Percentiles rank a stretch among this genome's conserved stretches.
Evolutionary conservation across 2,113 vertebrate genomes (phyloP).

Genomic region (Halcyon senegalensis): DNA sequence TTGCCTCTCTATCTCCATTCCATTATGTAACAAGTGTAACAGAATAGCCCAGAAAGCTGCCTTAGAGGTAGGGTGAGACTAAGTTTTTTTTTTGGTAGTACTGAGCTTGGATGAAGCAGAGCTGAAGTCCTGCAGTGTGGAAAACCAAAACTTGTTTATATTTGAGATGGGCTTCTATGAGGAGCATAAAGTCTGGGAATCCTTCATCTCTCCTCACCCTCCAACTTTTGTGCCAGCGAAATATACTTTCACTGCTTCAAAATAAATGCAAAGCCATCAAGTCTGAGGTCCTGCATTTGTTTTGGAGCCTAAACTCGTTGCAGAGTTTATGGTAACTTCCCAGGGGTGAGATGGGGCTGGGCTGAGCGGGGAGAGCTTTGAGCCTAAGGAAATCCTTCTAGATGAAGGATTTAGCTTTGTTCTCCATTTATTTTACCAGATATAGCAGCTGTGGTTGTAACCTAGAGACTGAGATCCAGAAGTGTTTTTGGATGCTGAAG

Average conservation of each 20-base stretch:
- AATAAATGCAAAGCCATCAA: not conserved
- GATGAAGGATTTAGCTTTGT: not conserved
- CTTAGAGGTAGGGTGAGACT: not conserved
- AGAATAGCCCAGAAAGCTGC: not conserved
- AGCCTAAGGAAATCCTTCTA: not conserved
- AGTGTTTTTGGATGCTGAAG: not conserved
- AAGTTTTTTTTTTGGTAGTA: not conserved
- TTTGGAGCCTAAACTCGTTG: not conserved
- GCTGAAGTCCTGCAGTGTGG: not conserved
- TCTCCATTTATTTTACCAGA: not conserved
- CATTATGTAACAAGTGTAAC: not conserved
- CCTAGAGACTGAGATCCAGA: not conserved
- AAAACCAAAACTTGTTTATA: not conserved
- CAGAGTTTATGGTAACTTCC: not conserved
- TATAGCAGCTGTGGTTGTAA: not conserved
- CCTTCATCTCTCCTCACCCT: not conserved
- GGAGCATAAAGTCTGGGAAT: not conserved
- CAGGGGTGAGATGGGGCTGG: rapidly evolving
- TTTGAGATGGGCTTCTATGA: not conserved
- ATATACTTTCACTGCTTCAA: not conserved
- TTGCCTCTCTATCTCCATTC: not conserved
- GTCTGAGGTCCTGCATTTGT: not conserved
- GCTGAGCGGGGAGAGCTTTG: rapidly evolving
- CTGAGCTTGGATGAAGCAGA: not conserved
- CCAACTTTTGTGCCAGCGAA: not conserved